A percentile compares a stretch with the other conserved stretches of the same genome.
Conservation (phyloP, 2,797 vertebrate species). For the Peromyscus melanophrys region DNA sequence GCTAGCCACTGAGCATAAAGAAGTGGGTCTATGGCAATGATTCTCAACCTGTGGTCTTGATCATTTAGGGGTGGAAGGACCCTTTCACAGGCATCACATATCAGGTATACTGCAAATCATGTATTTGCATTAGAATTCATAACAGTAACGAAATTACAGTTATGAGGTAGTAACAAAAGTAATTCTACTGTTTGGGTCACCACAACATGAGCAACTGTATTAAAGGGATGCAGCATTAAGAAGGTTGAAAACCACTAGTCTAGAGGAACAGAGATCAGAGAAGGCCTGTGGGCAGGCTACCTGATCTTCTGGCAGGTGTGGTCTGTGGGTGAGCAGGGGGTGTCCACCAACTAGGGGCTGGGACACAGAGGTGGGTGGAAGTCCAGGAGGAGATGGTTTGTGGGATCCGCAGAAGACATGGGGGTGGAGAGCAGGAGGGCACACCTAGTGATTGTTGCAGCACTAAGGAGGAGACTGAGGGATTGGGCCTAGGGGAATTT, state of each 20-base stretch:
- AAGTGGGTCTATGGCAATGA: neutral
- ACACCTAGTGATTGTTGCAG: neutral
- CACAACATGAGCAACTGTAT: too few relatives aligned
- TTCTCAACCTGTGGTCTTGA: too few relatives aligned
- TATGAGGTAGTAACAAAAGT: too few relatives aligned
- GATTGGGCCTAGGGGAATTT: neutral
- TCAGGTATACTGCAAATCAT: too few relatives aligned
- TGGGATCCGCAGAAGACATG: neutral
- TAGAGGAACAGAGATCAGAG: neutral
- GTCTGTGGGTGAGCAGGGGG: neutral
- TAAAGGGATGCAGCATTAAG: too few relatives aligned
- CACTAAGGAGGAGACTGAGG: neutral
- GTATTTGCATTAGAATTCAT: too few relatives aligned
- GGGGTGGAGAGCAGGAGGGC: neutral
- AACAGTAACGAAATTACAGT: too few relatives aligned
- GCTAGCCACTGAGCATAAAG: neutral
- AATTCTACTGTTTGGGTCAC: too few relatives aligned
- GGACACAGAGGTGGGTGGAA: neutral
- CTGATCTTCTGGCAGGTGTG: neutral
- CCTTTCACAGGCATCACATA: too few relatives aligned
- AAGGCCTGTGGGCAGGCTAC: neutral
- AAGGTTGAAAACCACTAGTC: neutral
- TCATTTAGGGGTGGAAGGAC: too few relatives aligned
- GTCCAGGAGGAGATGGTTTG: neutral
- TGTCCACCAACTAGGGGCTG: neutral